These are phyloP conservation scores for Aegotheles bennettii DNA, from an alignment of 2,113 vertebrate genomes.

Conservation along the genomic window DNA sequence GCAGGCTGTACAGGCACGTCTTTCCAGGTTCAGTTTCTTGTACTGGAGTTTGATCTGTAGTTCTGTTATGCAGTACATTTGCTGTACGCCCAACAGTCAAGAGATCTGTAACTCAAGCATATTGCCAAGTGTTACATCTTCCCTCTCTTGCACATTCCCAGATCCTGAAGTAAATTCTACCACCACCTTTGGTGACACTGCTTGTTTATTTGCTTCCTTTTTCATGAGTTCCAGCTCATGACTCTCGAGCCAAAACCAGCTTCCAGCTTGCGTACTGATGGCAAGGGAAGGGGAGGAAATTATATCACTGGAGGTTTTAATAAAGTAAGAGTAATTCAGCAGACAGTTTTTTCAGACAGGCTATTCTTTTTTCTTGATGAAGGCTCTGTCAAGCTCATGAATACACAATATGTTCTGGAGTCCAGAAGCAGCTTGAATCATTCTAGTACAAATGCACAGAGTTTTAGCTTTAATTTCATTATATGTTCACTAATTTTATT, in stretches of 20 bases:
- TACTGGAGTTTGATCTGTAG: not conserved
- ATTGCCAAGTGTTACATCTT: not conserved
- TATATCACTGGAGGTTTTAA: not conserved
- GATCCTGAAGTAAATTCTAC: not conserved
- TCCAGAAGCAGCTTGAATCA: not conserved
- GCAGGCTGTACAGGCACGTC: rapidly evolving
- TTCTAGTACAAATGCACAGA: not conserved
- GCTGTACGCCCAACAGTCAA: not conserved
- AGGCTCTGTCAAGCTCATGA: not conserved
- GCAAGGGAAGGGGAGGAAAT: not conserved
- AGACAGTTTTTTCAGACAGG: not conserved
- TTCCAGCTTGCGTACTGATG: not conserved
- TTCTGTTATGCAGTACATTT: not conserved
- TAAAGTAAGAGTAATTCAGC: not conserved
- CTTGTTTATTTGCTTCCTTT: not conserved
- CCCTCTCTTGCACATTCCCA: not conserved
- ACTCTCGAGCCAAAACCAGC: not conserved
- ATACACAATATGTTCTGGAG: not conserved
- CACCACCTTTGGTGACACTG: rapidly evolving
- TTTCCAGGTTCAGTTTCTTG: not conserved
- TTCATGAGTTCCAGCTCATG: not conserved
- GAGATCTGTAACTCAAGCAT: not conserved
- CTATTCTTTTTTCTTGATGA: not conserved
- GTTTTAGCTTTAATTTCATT: not conserved
- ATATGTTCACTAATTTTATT: not conserved